phyloP scores from a whole-genome alignment of 2,888 invertebrate genomes.

The Belgica antarctica region DNA sequence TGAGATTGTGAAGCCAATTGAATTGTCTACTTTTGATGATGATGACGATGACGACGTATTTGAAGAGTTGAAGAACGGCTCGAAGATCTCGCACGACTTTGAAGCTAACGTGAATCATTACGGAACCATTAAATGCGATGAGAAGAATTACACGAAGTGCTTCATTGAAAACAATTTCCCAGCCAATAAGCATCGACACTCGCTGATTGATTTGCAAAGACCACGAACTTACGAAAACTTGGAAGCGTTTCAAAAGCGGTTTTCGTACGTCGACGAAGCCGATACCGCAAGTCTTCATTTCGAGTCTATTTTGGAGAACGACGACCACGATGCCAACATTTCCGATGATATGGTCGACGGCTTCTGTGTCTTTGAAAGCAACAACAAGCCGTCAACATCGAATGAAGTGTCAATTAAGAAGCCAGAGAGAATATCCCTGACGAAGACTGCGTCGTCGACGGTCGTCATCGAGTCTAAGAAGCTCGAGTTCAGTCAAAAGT shows the following conservation, averaged over 20 bases:
- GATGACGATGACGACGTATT: constrained; percentile 48
- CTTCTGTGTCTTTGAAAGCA: constrained; percentile 54
- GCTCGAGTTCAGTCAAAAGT: constrained; percentile 46
- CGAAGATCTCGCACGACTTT: constrained; percentile 45
- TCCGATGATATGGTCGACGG: constrained; percentile 53
- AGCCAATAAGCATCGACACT: not conserved
- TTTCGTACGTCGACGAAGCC: constrained; percentile 45
- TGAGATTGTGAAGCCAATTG: constrained; percentile 44
- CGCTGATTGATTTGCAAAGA: not conserved
- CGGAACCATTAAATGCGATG: constrained; percentile 25
- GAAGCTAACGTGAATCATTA: constrained; percentile 39
- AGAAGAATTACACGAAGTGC: constrained; percentile 38
- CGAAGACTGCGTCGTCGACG: not conserved
- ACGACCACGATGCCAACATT: constrained; percentile 47
- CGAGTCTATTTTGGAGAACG: constrained; percentile 54
- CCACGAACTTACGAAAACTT: constrained; percentile 45
- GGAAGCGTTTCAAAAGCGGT: constrained; percentile 35
- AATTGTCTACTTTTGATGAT: constrained; percentile 49
- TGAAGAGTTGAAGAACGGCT: constrained; percentile 46
- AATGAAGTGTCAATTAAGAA: constrained; percentile 14
- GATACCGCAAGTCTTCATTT: constrained; percentile 55
- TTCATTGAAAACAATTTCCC: constrained; percentile 44
- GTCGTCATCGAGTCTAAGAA: constrained; percentile 50
- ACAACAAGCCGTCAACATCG: constrained; percentile 47
- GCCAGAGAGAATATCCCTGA: not conserved